Conservation (phyloP, 2,797 vertebrate species). For the Arnoldichthys spilopterus region DNA sequence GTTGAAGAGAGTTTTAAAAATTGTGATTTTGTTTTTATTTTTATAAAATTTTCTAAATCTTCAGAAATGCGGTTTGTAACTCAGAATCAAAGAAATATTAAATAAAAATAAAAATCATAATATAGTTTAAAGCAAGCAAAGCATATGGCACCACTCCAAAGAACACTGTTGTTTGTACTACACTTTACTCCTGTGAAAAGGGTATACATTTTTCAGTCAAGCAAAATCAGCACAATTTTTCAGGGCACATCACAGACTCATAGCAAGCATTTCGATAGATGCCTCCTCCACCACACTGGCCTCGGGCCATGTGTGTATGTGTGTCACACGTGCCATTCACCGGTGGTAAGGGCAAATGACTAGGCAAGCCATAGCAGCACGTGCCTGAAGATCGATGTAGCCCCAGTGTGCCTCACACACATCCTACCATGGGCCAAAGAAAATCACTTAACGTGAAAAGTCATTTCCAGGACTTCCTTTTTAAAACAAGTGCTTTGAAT, state of each 20-base stretch:
- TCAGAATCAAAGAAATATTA: too few relatives aligned
- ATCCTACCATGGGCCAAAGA: slow-evolving; percentile 51
- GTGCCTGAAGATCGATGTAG: slow-evolving; percentile 51
- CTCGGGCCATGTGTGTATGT: slow-evolving; percentile 41
- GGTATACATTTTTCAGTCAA: not conserved
- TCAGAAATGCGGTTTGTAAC: too few relatives aligned
- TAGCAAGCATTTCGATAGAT: slow-evolving; percentile 37
- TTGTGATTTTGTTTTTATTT: too few relatives aligned
- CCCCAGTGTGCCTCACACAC: slow-evolving; percentile 17
- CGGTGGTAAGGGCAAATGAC: slow-evolving; percentile 51
- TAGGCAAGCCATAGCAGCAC: slow-evolving; percentile 42
- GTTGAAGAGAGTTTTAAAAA: too few relatives aligned
- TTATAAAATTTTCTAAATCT: too few relatives aligned
- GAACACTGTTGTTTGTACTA: not conserved
- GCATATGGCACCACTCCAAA: too few relatives aligned
- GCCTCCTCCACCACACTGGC: slow-evolving; percentile 56
- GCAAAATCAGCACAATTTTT: not conserved
- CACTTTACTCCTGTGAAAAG: not conserved
- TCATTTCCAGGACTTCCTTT: slow-evolving; percentile 51
- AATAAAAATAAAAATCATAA: not conserved
- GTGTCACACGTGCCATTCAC: slow-evolving; percentile 44
- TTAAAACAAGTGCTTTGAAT: slow-evolving; percentile 51
- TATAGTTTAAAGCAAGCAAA: too few relatives aligned
- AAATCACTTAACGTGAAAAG: slow-evolving; percentile 52
- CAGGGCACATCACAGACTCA: not conserved